These are phyloP conservation scores for Acanthosoma haemorrhoidale DNA, from an alignment of 2,888 invertebrate genomes.

Conservation along the genomic window DNA sequence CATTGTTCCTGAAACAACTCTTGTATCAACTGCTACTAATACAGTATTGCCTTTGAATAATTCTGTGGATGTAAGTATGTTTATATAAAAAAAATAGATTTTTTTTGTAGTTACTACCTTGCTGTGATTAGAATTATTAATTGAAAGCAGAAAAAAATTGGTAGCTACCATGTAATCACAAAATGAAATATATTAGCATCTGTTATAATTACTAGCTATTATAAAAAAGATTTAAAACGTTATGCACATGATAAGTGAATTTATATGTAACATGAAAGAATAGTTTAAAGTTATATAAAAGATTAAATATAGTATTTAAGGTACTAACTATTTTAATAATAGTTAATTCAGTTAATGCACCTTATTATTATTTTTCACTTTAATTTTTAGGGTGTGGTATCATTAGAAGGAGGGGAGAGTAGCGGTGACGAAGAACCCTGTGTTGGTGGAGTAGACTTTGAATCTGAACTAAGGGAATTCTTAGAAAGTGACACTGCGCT, in stretches of 20 bases:
- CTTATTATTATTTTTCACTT: neutral
- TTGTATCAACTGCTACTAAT: slow-evolving; percentile 39
- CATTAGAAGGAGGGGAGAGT: slow-evolving; percentile 35
- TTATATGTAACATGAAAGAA: no score
- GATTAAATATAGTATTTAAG: no score
- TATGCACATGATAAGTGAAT: no score
- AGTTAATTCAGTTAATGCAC: neutral
- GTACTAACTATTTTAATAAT: neutral
- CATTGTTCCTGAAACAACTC: slow-evolving; percentile 48
- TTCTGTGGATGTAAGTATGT: slow-evolving; percentile 33
- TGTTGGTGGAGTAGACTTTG: slow-evolving; percentile 54
- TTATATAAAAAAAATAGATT: no score
- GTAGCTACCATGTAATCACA: no score
- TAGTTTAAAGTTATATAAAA: no score
- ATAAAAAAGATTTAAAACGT: no score
- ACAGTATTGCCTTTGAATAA: slow-evolving; percentile 30
- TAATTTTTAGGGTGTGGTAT: slow-evolving; percentile 30
- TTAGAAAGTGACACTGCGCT: slow-evolving; percentile 61
- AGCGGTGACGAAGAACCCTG: slow-evolving; percentile 40
- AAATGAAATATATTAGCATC: neutral
- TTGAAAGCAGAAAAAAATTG: no score
- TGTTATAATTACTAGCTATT: no score
- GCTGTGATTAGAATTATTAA: no score
- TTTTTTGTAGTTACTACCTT: no score
- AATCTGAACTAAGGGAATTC: slow-evolving; percentile 65